Conservation (phyloP, 2,113 vertebrate species). For the human (Homo sapiens) region GRCh38 chr2:20091001-20091500, state of each 20-base stretch:
- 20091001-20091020: neutral
- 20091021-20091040: neutral
- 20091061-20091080: neutral
- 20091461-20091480: neutral
- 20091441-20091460: neutral
- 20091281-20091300: too few species aligned
- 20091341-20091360: neutral
- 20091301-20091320: too few species aligned
- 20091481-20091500: rapidly evolving
- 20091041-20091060: neutral
- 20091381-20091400: rapidly evolving
- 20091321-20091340: neutral
- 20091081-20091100: neutral
- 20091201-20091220: neutral
- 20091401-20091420: neutral
- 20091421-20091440: neutral
- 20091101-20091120: neutral
- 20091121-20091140: neutral
- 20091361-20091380: too few species aligned
- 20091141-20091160: neutral
- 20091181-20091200: neutral
- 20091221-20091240: rapidly evolving
- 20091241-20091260: neutral
- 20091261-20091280: neutral
- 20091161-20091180: neutral